Percentiles rank a stretch among this genome's conserved stretches.
Evolutionary conservation across 2,888 invertebrate genomes (phyloP).

Genomic region (Drosophila prostipennis): DNA sequence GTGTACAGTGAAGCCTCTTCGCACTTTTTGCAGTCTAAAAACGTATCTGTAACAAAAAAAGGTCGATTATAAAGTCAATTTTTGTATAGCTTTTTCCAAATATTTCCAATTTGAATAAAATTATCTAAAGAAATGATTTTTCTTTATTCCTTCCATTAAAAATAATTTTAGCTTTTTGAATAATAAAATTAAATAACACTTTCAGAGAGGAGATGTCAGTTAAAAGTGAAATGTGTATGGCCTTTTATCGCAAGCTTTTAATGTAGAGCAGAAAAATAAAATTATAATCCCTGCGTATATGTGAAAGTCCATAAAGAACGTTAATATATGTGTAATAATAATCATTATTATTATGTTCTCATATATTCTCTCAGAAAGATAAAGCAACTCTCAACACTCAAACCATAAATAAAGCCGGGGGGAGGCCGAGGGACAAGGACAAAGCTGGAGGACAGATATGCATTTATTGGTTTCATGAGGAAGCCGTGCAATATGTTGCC

Average conservation of each 20-base stretch:
- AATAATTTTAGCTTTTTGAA: background rate
- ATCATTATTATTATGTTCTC: constrained; percentile 29
- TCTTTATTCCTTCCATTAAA: background rate
- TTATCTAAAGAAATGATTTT: too few relatives aligned
- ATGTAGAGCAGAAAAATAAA: background rate
- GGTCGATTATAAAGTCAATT: too few relatives aligned
- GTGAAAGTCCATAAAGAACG: background rate
- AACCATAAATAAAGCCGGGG: constrained; percentile 29
- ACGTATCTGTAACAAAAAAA: too few relatives aligned
- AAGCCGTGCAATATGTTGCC: constrained; percentile 40
- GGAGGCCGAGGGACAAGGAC: background rate
- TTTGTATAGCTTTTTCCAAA: too few relatives aligned
- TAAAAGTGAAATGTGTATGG: background rate
- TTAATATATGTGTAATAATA: constrained; percentile 13
- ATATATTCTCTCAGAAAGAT: constrained; percentile 13
- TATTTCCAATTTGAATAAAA: too few relatives aligned
- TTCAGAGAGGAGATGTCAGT: background rate
- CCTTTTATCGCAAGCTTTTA: background rate
- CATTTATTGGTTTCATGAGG: constrained; percentile 34
- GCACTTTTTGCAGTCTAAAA: too few relatives aligned
- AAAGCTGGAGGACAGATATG: background rate
- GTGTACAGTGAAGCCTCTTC: too few relatives aligned
- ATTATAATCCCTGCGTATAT: constrained; percentile 2
- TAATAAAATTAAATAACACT: background rate
- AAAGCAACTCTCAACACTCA: constrained; percentile 10